These are phyloP conservation scores for Microhierax caerulescens DNA, from an alignment of 2,797 vertebrate genomes.

Conservation along the genomic window DNA sequence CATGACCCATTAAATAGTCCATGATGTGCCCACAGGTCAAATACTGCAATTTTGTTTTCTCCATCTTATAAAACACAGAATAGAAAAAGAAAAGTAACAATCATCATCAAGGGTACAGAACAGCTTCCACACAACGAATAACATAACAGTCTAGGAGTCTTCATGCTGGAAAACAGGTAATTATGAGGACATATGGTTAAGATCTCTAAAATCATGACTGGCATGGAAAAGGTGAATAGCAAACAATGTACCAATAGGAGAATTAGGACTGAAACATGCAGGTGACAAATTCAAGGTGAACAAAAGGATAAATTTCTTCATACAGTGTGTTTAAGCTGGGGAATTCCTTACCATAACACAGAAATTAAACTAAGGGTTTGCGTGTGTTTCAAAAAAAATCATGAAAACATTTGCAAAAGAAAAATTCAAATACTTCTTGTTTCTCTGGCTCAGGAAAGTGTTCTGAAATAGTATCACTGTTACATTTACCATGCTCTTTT, in stretches of 20 bases:
- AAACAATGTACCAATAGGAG: background rate
- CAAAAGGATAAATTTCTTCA: background rate
- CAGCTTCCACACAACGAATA: background rate
- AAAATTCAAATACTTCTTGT: background rate
- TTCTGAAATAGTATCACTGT: background rate
- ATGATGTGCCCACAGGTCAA: background rate
- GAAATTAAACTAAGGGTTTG: background rate
- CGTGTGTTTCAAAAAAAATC: accelerated
- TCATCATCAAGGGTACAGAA: background rate
- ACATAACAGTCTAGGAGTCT: background rate
- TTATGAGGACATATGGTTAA: background rate
- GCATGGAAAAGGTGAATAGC: background rate
- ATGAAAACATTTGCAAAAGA: background rate
- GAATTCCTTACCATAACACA: background rate
- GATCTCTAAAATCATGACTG: background rate
- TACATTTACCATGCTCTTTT: background rate
- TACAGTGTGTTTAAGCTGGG: background rate
- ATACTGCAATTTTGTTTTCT: background rate
- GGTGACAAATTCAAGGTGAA: background rate
- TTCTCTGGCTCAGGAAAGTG: background rate
- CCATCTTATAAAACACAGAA: background rate
- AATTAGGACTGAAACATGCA: background rate
- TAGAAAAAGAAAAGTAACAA: background rate
- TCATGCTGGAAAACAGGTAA: background rate
- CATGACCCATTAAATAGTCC: background rate